Percentiles rank a stretch among this genome's conserved stretches.
phyloP scores from a whole-genome alignment of 2,888 invertebrate species.

The Plagodis pulveraria region DNA sequence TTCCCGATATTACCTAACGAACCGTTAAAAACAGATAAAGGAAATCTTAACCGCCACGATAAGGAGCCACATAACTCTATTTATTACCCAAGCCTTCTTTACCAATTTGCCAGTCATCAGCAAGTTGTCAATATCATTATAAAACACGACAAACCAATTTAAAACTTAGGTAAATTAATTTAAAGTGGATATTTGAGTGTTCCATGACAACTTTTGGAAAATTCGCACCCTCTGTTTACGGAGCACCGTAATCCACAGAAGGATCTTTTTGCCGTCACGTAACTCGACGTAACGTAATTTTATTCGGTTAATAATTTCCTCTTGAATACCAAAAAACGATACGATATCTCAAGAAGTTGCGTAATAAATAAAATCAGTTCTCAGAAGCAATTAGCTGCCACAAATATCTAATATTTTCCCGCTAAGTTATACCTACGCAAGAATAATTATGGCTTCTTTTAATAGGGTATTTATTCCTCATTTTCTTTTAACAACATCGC shows the following conservation, averaged over 20 bases:
- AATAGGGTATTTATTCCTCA: too few relatives aligned
- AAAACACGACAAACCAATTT: conserved; percentile 31
- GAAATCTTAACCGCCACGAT: conserved; percentile 15
- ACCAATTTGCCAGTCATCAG: conserved; percentile 68
- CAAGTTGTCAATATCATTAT: conserved; percentile 61
- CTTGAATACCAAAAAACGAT: neutral
- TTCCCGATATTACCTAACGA: conserved; percentile 16
- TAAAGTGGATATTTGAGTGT: conserved; percentile 22
- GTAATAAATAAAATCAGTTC: neutral
- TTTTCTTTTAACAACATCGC: too few relatives aligned
- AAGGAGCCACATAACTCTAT: conserved; percentile 40
- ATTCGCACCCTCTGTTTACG: conserved; percentile 55
- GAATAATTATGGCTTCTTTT: too few relatives aligned
- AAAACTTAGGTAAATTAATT: conserved; percentile 28
- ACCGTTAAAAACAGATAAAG: conserved; percentile 21
- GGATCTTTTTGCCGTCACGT: conserved; percentile 26
- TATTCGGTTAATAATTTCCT: conserved; percentile 24
- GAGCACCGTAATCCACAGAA: conserved; percentile 44
- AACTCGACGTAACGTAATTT: conserved; percentile 28
- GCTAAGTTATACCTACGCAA: too few relatives aligned
- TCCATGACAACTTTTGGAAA: neutral
- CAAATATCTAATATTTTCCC: neutral
- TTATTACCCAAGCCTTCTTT: conserved; percentile 54
- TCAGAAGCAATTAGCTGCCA: neutral
- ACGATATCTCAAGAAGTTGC: neutral